These are phyloP conservation scores for Agrilus cyanescens DNA, from an alignment of 2,888 invertebrate genomes.

Conservation along the genomic window DNA sequence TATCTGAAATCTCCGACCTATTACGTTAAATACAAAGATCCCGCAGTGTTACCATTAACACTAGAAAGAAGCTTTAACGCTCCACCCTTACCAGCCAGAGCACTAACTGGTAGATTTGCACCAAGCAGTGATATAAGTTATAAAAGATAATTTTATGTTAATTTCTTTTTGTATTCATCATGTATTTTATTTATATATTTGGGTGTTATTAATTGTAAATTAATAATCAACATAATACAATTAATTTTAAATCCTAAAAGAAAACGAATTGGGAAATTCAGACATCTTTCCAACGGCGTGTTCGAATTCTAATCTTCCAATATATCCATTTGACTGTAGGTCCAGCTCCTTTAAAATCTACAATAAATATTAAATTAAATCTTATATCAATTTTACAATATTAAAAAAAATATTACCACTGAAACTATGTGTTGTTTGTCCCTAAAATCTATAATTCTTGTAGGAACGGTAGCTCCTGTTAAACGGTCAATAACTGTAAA, in stretches of 20 bases:
- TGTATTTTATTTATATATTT: conserved; percentile 1
- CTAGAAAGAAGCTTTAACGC: conserved; percentile 39
- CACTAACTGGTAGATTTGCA: conserved; percentile 44
- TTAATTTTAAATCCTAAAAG: conserved; percentile 39
- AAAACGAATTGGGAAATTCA: conserved; percentile 49
- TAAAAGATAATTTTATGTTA: conserved; percentile 25
- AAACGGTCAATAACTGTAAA: conserved; percentile 42
- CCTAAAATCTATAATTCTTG: conserved; percentile 31
- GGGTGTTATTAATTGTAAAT: not conserved
- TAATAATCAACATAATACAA: not conserved
- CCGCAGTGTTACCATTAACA: conserved; percentile 41
- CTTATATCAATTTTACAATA: conserved; percentile 1
- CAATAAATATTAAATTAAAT: conserved; percentile 18
- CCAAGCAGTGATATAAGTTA: conserved; percentile 44
- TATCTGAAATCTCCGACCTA: conserved; percentile 45
- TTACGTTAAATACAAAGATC: conserved; percentile 48
- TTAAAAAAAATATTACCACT: conserved; percentile 6
- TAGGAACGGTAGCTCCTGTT: conserved; percentile 31
- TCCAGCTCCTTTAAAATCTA: conserved; percentile 53
- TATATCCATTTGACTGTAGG: conserved; percentile 43
- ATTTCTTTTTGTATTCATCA: conserved; percentile 6
- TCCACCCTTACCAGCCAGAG: conserved; percentile 44
- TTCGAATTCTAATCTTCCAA: conserved; percentile 47
- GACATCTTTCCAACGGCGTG: conserved; percentile 49
- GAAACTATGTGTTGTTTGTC: conserved; percentile 40